phyloP scores from a whole-genome alignment of 2,797 vertebrate species.

The Labeo calbasu region DNA sequence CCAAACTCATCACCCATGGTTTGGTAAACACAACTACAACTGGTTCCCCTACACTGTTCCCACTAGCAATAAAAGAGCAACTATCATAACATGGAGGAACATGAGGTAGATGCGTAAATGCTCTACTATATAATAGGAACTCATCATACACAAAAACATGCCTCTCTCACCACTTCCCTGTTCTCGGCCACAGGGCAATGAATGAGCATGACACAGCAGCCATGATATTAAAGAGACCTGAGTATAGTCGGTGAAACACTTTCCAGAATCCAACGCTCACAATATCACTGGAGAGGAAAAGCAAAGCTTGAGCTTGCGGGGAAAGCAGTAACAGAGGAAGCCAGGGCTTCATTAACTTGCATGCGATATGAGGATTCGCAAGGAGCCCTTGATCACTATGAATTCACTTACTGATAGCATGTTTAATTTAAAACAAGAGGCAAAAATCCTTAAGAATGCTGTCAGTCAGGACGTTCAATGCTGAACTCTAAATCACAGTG shows the following conservation, averaged over 20 bases:
- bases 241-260: neutral
- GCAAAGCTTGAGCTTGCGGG: neutral
- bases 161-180: constrained; percentile 15
- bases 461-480: neutral
- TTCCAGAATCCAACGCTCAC: neutral
- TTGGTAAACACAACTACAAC: neutral
- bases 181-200: constrained; percentile 26
- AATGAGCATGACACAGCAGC: constrained; percentile 31
- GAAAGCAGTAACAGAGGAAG: constrained; percentile 10
- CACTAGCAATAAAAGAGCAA: neutral
- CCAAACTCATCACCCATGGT: neutral
- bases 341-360: constrained; percentile 27
- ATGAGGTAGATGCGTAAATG: constrained; percentile 10
- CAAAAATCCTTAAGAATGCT: neutral
- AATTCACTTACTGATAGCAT: neutral
- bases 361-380: constrained; percentile 6
- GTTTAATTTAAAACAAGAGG: neutral
- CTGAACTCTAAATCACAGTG: neutral
- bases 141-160: neutral
- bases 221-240: neutral
- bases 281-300: constrained; percentile 3
- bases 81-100: neutral
- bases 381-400: constrained; percentile 20
- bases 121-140: neutral
- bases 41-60: neutral